These are phyloP conservation scores for Lordiphosa stackelbergi DNA, from an alignment of 1,140 invertebrate genomes.

Conservation along the genomic window DNA sequence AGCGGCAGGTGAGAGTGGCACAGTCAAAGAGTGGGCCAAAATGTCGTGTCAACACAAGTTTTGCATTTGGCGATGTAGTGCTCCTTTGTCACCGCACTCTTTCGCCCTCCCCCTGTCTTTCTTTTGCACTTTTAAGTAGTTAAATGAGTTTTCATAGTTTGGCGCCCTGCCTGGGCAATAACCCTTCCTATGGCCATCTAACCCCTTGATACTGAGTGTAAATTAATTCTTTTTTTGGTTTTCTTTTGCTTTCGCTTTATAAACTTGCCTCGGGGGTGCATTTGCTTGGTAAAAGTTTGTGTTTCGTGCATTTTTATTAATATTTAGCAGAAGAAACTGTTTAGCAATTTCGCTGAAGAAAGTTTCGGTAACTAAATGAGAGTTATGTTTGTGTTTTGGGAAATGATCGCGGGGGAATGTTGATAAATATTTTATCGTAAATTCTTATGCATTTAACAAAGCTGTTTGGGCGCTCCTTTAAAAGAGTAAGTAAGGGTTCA, in stretches of 20 bases:
- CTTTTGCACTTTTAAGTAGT: slow-evolving; percentile 43
- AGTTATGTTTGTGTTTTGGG: too few relatives aligned
- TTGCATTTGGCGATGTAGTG: slow-evolving; percentile 66
- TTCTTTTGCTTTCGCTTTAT: slow-evolving; percentile 19
- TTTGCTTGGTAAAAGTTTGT: slow-evolving; percentile 37
- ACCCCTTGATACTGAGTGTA: slow-evolving; percentile 27
- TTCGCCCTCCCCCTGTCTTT: background rate
- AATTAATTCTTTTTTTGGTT: slow-evolving; percentile 29
- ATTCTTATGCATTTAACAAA: background rate
- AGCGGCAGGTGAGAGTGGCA: slow-evolving; percentile 20
- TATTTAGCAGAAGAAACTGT: slow-evolving; percentile 24
- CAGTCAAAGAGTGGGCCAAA: slow-evolving; percentile 15
- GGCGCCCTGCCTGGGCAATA: too few relatives aligned
- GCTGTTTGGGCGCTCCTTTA: too few relatives aligned
- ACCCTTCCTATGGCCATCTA: slow-evolving; percentile 15
- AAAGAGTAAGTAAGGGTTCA: too few relatives aligned
- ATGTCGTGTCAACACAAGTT: slow-evolving; percentile 70
- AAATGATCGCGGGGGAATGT: background rate
- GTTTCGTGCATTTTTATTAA: slow-evolving; percentile 40
- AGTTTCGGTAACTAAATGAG: slow-evolving; percentile 10
- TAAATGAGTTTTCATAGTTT: slow-evolving; percentile 74
- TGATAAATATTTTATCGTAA: background rate
- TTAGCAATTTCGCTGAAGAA: slow-evolving; percentile 21
- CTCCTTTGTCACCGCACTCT: slow-evolving; percentile 35
- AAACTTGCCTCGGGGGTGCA: slow-evolving; percentile 43